Percentiles rank a stretch among this genome's conserved stretches.
phyloP scores from a whole-genome alignment of 2,888 invertebrate genomes.

The Psylliodes chrysocephalus region DNA sequence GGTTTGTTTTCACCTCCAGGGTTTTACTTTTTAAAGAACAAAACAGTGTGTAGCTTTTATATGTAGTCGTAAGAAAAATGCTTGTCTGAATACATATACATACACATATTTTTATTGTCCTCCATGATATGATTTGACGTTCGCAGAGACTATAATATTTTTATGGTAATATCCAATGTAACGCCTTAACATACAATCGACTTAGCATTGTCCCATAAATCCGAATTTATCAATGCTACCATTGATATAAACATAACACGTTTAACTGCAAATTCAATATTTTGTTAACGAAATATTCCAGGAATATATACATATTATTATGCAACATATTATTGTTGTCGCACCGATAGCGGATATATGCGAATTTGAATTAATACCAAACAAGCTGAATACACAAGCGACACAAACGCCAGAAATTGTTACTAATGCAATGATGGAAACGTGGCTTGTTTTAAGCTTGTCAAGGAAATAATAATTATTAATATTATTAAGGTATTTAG shows the following conservation, averaged over 20 bases:
- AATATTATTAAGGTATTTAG: too few species aligned
- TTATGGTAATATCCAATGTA: too few species aligned
- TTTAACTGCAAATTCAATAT: constrained; percentile 1
- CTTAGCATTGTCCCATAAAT: too few species aligned
- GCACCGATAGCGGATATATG: not conserved
- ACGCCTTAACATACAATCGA: too few species aligned
- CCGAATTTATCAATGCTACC: not conserved
- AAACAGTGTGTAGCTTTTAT: too few species aligned
- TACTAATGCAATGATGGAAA: not conserved
- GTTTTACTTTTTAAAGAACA: too few species aligned
- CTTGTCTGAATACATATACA: too few species aligned
- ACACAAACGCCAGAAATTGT: constrained; percentile 2
- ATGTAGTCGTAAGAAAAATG: too few species aligned
- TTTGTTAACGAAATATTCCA: constrained; percentile 10
- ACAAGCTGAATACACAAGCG: not conserved
- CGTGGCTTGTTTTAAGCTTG: not conserved
- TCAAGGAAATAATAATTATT: not conserved
- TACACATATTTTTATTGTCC: too few species aligned
- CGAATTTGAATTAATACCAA: constrained; percentile 8
- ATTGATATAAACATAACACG: not conserved
- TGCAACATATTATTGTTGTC: constrained; percentile 16
- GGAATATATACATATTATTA: constrained; percentile 13
- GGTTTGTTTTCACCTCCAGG: too few species aligned
- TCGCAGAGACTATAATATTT: too few species aligned
- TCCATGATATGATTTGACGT: too few species aligned